Conservation (phyloP, 2,113 vertebrate species). For the Indri indri region DNA sequence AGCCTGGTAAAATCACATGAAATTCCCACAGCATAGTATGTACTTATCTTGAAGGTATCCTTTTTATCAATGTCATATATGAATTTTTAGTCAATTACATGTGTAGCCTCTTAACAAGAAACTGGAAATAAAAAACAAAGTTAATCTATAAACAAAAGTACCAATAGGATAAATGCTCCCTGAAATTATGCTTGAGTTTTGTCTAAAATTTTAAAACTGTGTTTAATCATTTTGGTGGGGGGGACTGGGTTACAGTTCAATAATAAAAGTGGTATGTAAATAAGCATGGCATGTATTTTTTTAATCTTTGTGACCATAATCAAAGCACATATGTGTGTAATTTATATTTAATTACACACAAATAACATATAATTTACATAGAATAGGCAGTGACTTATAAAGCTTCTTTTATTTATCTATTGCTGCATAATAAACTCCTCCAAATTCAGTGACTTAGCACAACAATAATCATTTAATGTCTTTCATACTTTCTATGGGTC, state of each 20-base stretch:
- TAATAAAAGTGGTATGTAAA: not conserved
- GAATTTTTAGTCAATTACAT: not conserved
- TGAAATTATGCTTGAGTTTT: not conserved
- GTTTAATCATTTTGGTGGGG: not conserved
- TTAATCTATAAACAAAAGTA: not conserved
- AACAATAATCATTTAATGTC: not conserved
- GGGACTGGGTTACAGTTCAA: not conserved
- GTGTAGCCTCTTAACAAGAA: not conserved
- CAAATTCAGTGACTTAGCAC: not conserved
- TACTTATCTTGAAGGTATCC: not conserved
- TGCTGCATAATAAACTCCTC: not conserved
- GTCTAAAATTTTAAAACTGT: not conserved
- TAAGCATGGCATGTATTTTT: not conserved
- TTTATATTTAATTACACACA: not conserved
- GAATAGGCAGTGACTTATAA: not conserved
- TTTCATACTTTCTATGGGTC: not conserved
- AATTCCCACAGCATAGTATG: not conserved
- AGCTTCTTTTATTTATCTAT: not conserved
- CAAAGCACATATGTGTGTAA: not conserved
- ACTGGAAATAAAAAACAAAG: not conserved
- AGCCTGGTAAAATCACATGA: not conserved
- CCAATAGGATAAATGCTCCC: not conserved
- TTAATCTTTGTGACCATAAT: not conserved
- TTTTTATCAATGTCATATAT: not conserved
- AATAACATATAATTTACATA: not conserved